These are phyloP conservation scores for Nyctalus aviator DNA, from an alignment of 2,797 vertebrate species.

Conservation along the genomic window DNA sequence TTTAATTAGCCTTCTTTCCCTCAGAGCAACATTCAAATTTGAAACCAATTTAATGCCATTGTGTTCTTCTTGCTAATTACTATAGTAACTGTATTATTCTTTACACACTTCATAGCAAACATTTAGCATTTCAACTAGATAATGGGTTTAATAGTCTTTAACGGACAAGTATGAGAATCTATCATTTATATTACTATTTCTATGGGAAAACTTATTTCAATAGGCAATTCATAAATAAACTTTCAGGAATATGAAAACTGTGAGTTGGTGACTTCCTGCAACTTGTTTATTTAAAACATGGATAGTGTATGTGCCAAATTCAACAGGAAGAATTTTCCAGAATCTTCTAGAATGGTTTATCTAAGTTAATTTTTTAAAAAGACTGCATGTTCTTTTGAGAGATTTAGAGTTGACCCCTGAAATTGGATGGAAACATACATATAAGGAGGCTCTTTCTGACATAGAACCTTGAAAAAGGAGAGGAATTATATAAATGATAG, in stretches of 20 bases:
- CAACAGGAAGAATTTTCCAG: not conserved
- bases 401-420: not conserved
- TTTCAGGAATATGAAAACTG: constrained; percentile 23
- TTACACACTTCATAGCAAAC: not conserved
- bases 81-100: not conserved
- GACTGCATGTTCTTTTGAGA: constrained; percentile 22
- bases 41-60: constrained; percentile 1
- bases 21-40: constrained; percentile 35
- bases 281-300: constrained; percentile 30
- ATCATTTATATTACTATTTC: not conserved
- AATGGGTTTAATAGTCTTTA: not conserved
- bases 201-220: not conserved
- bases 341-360: not conserved
- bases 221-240: constrained; percentile 16
- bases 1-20: constrained; percentile 56
- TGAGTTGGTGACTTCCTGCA: constrained; percentile 34
- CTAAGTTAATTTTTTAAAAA: not conserved
- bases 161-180: not conserved
- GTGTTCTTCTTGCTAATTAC: not conserved
- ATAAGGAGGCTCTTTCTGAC: not conserved
- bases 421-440: not conserved
- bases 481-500: constrained; percentile 2
- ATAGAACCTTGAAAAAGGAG: not conserved
- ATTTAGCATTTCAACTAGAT: constrained; percentile 35
- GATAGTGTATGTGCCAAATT: not conserved